Evolutionary conservation across 2,113 vertebrate species (phyloP).

Genomic region (Pionites leucogaster): DNA sequence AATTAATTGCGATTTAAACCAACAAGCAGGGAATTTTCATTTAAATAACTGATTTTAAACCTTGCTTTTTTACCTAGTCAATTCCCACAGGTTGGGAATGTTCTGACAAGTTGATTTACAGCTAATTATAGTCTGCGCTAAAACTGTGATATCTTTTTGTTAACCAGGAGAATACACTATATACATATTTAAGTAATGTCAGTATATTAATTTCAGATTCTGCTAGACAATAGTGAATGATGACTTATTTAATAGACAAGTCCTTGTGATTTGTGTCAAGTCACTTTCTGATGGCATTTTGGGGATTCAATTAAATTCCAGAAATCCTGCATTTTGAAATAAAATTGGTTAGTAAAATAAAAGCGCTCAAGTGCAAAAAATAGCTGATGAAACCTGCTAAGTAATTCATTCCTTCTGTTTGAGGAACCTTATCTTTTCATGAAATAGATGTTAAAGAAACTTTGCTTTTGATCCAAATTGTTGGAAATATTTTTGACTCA

Average conservation of each 20-base stretch:
- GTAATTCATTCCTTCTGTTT: background rate
- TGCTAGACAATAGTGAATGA: slow-evolving; percentile 48
- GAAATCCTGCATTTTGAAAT: slow-evolving; percentile 34
- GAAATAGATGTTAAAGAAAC: background rate
- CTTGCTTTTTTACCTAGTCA: slow-evolving; percentile 46
- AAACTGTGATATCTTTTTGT: slow-evolving; percentile 60
- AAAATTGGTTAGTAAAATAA: background rate
- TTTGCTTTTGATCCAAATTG: background rate
- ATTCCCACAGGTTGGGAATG: slow-evolving; percentile 12
- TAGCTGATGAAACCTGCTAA: background rate
- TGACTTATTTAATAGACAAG: slow-evolving; percentile 53
- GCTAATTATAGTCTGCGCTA: slow-evolving; percentile 57
- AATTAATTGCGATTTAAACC: background rate
- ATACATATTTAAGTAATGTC: slow-evolving; percentile 61
- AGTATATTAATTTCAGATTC: slow-evolving; percentile 63
- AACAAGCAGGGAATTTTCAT: background rate
- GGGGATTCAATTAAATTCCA: slow-evolving; percentile 23
- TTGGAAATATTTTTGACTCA: background rate
- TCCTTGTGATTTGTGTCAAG: slow-evolving; percentile 38
- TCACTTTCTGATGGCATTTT: slow-evolving; percentile 12
- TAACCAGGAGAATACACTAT: slow-evolving; percentile 49
- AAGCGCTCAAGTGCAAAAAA: background rate
- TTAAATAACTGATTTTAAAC: slow-evolving; percentile 38
- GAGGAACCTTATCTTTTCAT: background rate
- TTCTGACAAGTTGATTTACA: slow-evolving; percentile 63